Conservation (phyloP, 2,113 vertebrate species). For the Camelus dromedarius region DNA sequence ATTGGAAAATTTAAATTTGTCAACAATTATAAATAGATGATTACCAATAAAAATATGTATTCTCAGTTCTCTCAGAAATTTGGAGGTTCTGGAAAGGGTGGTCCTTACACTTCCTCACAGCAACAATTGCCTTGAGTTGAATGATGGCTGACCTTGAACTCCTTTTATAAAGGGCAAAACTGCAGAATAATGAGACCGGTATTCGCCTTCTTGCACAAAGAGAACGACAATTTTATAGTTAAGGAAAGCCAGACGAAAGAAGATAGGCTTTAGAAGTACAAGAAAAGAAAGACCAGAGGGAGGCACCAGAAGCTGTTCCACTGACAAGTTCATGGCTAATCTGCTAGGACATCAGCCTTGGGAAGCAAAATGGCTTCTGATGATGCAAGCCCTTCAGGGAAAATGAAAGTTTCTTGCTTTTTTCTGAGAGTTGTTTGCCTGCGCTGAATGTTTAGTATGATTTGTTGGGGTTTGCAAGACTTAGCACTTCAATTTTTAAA, state of each 20-base stretch:
- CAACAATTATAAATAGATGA: not conserved
- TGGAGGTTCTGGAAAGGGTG: not conserved
- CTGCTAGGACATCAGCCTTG: not conserved
- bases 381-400: not conserved
- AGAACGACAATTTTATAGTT: slow-evolving; percentile 44
- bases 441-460: not conserved
- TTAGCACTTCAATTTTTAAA: not conserved
- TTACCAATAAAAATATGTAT: slow-evolving; percentile 11
- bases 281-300: slow-evolving; percentile 13
- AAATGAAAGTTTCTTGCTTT: slow-evolving; percentile 1
- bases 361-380: not conserved
- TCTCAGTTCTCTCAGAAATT: slow-evolving; percentile 22
- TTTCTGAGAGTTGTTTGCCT: not conserved
- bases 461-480: not conserved
- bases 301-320: not conserved
- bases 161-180: slow-evolving; percentile 21
- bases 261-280: not conserved
- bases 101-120: not conserved
- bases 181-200: not conserved
- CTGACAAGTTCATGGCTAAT: not conserved
- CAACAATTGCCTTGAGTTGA: not conserved
- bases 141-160: not conserved
- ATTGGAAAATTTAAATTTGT: slow-evolving; percentile 18
- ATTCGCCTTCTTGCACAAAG: slow-evolving; percentile 16
- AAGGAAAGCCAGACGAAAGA: not conserved